Evolutionary conservation across 2,113 vertebrate species (phyloP), one percentile per base, ranked within the genome.

Genomic region (Grus americana): DNA sequence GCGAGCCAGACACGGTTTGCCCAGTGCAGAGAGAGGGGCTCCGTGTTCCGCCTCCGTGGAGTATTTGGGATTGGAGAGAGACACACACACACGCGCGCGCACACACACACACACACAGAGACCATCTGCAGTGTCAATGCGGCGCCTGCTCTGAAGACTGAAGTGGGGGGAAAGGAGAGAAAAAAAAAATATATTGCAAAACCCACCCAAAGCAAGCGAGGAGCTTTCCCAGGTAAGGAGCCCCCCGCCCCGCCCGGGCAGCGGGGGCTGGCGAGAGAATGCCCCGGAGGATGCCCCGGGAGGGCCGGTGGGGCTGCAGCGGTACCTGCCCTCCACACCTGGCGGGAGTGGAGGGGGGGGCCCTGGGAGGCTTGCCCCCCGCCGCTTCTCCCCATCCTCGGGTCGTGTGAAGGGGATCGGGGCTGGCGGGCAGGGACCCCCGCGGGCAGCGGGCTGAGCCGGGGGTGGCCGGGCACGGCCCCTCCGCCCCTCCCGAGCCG

Each of bases 91-190:
- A 10, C 85, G 26, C 62, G 10, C 74, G 19, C 87, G 17, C 87
- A 15, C 92, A 52, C 89, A 67, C 42, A 44, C 88, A 34, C 87
- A 49, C 87, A 81, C 52, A 54, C 73, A 84, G 26, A 93, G 92
- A 94, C 94, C 94, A 95, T 95, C 91, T 93, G 94, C 94, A 95
- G 94, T 95, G 94, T 95, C 94, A 93, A 95, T 95, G 94, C 94
- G 94, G 94, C 94, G 94, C 91, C 94, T 95, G 91, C 94, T 95
- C 94, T 95, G 94, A 95, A 95, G 94, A 93, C 91, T 95, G 91
- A 91, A 95, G 94, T 95, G 54, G 76, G 87, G 92, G 92, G 81
- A 86, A 93, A 90, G 76, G 87, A 86, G 76, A 93, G 58, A 38
- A 83, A 52, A 49, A 66, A 86, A 63, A 67, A 44, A 42, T 23